A percentile compares a stretch with the other conserved stretches of the same genome.
phyloP scores from a whole-genome alignment of 2,113 vertebrate genomes.

The Tupaia chinensis region DNA sequence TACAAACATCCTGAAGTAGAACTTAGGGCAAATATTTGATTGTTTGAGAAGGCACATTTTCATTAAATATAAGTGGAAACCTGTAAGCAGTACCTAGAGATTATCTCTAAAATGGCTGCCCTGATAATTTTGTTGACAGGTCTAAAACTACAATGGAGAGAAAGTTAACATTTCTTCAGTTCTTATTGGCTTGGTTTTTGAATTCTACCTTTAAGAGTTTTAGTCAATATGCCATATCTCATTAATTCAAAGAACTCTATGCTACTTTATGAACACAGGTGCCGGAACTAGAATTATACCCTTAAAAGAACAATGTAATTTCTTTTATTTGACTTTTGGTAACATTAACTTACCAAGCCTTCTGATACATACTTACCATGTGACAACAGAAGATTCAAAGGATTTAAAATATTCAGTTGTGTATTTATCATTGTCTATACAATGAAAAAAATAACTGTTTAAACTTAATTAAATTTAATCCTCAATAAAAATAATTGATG shows the following conservation, averaged over 20 bases:
- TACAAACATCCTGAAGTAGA: constrained; percentile 77
- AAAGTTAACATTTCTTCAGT: constrained; percentile 83
- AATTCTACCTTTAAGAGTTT: constrained; percentile 83
- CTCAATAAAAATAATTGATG: not conserved
- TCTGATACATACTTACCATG: constrained; percentile 71
- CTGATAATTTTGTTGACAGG: constrained; percentile 73
- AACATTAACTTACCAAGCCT: constrained; percentile 77
- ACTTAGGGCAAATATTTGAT: constrained; percentile 86
- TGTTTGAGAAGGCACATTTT: constrained; percentile 81
- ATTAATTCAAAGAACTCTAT: constrained; percentile 77
- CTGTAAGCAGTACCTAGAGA: constrained; percentile 64
- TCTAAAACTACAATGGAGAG: constrained; percentile 62
- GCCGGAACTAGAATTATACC: constrained; percentile 46
- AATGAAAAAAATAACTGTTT: not conserved
- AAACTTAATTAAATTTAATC: too few species aligned
- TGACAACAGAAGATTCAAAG: constrained; percentile 67
- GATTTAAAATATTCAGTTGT: constrained; percentile 56
- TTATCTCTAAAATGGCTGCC: constrained; percentile 70
- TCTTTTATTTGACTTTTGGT: constrained; percentile 82
- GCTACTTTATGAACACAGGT: constrained; percentile 84
- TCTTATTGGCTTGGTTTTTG: constrained; percentile 76
- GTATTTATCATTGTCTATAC: constrained; percentile 47
- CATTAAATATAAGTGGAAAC: constrained; percentile 81
- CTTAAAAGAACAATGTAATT: constrained; percentile 80
- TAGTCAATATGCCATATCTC: constrained; percentile 71